Base-by-base conservation (phyloP, 1,140 invertebrate species). In the Panagrolaimus sp. region DNA sequence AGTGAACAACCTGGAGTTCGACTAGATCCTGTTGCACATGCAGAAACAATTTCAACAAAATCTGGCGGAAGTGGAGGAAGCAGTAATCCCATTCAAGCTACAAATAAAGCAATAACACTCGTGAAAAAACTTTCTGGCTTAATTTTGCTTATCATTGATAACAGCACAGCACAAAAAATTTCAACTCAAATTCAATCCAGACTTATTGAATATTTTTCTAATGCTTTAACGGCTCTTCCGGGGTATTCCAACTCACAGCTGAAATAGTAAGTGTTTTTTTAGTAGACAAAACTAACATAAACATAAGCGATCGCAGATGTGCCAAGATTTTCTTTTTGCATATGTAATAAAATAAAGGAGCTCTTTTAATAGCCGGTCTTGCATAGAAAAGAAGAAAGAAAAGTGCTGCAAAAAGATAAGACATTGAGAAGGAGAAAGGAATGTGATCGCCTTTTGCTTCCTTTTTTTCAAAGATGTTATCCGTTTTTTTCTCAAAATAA, bases 1-100 rank as follows among this genome's bases (percentile, higher is more conserved):
- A 57, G 44, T 5, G 51, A 57, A 57, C 51, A 57, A 16, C 51
- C 57, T 20, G 43, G 53, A 44, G 62, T 64, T n/a, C 27, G 93
- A 82, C 86, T 94, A 31, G 93, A 93, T 7, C 91, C 92, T 16
- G 95, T 92, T 0, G 94, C 91, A 76, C 96, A 97, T 72, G 94
- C 97, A 84, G 90, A 90, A 23, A 91, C 97, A 86, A 97, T 96
- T 89, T 83, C 97, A 45, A 91, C 92, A 27, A 94, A 97, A 74
- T 94, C 97, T 7, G 89, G 89, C 89, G 90, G 66, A 72, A 62
- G 74, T 27, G 25, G 66, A 20, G 25, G 47, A 9, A 44, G 46
- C 9, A 57, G 66, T 23, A 38, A 31, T 38, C 27, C 47, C 20
- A 25, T 48, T 9, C 31, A 57, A 25, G 65, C 48, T 42, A 67